A percentile compares a stretch with the other conserved stretches of the same genome.
Evolutionary conservation across 2,797 vertebrate genomes (phyloP).

Genomic region (Streptopelia turtur): DNA sequence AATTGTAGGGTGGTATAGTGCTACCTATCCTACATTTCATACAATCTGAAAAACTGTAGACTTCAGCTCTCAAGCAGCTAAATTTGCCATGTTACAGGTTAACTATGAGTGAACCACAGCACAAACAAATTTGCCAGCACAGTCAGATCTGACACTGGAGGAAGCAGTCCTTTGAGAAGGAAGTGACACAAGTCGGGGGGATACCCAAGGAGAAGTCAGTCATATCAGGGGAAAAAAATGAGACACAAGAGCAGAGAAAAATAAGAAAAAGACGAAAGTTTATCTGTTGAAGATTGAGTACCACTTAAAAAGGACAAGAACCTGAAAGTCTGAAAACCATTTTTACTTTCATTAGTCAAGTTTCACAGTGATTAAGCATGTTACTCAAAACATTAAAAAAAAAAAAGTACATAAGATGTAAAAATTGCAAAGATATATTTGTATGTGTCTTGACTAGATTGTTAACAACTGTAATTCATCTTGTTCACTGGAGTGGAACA

Average conservation of each 20-base stretch:
- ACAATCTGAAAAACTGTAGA: not conserved
- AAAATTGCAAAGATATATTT: not conserved
- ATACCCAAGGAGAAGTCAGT: not conserved
- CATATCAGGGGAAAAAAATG: not conserved
- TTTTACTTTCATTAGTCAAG: not conserved
- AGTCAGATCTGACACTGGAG: not conserved
- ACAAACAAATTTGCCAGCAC: accelerated
- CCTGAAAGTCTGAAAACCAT: not conserved
- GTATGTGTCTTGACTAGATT: not conserved
- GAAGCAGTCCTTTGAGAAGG: not conserved
- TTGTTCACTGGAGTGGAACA: not conserved
- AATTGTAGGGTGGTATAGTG: not conserved
- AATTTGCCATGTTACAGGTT: not conserved
- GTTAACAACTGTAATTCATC: not conserved
- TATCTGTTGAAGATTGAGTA: not conserved
- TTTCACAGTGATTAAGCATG: not conserved
- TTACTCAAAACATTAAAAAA: not conserved
- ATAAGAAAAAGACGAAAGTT: not conserved
- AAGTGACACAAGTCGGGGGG: not conserved
- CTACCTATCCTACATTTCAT: not conserved
- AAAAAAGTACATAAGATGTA: not conserved
- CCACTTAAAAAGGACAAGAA: not conserved
- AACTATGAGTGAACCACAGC: not conserved
- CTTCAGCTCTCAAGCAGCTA: not conserved
- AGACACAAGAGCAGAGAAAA: not conserved